Evolutionary conservation across 1,140 invertebrate genomes (phyloP).

Genomic region (Drosophila bocki): DNA sequence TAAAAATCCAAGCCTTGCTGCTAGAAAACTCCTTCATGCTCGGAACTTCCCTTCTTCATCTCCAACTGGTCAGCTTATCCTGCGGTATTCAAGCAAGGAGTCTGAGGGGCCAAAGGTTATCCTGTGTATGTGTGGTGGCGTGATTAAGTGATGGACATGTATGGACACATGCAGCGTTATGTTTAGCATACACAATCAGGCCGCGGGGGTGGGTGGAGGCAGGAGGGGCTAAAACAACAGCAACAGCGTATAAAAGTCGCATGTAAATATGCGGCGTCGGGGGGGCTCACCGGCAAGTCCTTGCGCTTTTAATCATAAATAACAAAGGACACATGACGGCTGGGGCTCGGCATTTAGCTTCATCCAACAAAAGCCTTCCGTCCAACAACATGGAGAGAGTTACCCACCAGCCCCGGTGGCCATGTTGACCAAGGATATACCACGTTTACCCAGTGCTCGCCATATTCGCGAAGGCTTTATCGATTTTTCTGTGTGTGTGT

Average conservation of each 20-base stretch:
- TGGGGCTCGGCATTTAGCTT: slow-evolving; percentile 72
- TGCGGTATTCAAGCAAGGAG: slow-evolving; percentile 2
- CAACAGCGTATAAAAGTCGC: slow-evolving; percentile 4
- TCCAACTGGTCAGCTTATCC: slow-evolving; percentile 14
- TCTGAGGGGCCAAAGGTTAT: slow-evolving; percentile 7
- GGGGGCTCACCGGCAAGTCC: slow-evolving; percentile 58
- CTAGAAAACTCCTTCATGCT: too few species aligned
- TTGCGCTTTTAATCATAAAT: slow-evolving; percentile 83
- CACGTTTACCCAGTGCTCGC: slow-evolving; percentile 2
- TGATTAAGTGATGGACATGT: slow-evolving; percentile 84
- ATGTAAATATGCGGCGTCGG: slow-evolving; percentile 49
- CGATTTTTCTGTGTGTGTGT: background rate
- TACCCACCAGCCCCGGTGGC: slow-evolving; percentile 39
- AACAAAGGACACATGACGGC: slow-evolving; percentile 79
- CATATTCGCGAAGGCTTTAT: slow-evolving; percentile 1
- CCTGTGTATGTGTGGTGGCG: slow-evolving; percentile 62
- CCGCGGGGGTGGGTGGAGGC: slow-evolving; percentile 6
- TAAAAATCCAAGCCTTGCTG: background rate
- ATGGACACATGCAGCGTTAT: slow-evolving; percentile 82
- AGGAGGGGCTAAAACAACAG: background rate
- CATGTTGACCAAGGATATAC: slow-evolving; percentile 61
- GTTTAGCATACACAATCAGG: slow-evolving; percentile 77
- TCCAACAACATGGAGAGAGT: slow-evolving; percentile 26
- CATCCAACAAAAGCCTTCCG: slow-evolving; percentile 68
- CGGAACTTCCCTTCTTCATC: background rate